A percentile compares a stretch with the other conserved stretches of the same genome.
Conservation (phyloP, 2,113 vertebrate species). For the Pongo pygmaeus region DNA sequence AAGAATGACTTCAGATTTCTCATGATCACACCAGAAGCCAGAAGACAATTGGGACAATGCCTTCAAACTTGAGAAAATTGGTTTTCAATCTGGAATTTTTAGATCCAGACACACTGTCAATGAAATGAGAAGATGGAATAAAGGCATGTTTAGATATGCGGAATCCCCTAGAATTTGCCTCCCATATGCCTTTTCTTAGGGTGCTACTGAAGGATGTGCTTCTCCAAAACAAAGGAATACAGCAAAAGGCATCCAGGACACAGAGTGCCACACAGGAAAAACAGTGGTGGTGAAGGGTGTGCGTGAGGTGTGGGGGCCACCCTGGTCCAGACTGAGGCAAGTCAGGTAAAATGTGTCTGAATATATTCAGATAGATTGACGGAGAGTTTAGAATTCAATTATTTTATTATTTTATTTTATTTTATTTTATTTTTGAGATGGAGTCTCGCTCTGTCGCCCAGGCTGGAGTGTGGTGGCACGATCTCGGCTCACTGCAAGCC, state of each 20-base stretch:
- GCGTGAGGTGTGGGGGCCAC: no score
- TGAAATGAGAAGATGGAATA: not conserved
- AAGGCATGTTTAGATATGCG: not conserved
- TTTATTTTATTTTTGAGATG: no score
- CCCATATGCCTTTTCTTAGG: not conserved
- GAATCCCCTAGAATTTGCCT: not conserved
- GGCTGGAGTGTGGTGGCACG: no score
- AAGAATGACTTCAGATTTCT: not conserved
- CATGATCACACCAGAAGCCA: not conserved
- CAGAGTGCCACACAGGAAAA: not conserved
- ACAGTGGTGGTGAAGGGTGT: not conserved
- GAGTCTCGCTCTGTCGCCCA: no score
- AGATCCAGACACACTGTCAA: not conserved
- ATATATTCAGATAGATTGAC: not conserved
- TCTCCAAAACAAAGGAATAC: not conserved
- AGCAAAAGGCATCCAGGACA: not conserved
- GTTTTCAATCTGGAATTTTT: not conserved
- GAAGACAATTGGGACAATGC: not conserved
- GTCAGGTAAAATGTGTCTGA: not conserved
- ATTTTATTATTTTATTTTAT: no score
- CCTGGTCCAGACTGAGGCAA: not conserved
- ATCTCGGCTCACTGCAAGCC: no score
- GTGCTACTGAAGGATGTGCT: not conserved
- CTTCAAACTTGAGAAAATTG: not conserved
- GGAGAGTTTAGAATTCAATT: not conserved